Base-by-base conservation (phyloP, 2,888 invertebrate species). In the Ornithoptera alexandrae region DNA sequence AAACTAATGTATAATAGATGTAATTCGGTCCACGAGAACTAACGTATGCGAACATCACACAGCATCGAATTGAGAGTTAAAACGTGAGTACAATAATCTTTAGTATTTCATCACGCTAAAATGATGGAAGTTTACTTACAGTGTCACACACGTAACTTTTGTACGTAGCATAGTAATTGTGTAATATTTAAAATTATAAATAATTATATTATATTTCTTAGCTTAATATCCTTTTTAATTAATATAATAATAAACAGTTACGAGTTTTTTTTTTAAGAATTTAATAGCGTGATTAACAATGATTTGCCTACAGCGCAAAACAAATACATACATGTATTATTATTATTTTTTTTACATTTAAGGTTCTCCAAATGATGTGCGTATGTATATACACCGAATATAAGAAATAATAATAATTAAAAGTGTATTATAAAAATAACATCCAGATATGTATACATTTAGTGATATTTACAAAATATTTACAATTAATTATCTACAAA, bases 401-500 rank as follows among this genome's bases (percentile, higher is more conserved):
- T 53, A 60, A 67, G n/a, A 60, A 67, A 67, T 63, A 39, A 22
- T 22, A 57, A 57, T 57, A 36, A 46, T 67, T 18, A 65, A 53
- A 62, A 56, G 67, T 62, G 42, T 70, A n/a, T 15, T 53, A 61
- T 56, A 67, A 57, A 62, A 62, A 63, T 63, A 60, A 60, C 56
- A 67, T n/a, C 30, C 12, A 42, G 36, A 60, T 59, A 63, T 56
- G 53, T 69, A 53, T 50, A 46, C 62, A 59, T 67, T 60, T 53
- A 65, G 42, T 60, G 39, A 59, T 70, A 70, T 70, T 67, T 70
- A 70, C 70, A 70, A 60, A 46, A 67, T 67, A 70, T 70, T 70
- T 70, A 70, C 70, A 69, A 59, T 50, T 46, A 59, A 22, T 58
- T 62, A 59, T 59, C 59, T 67, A 70, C 53, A 53, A 22, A 53